Percentiles rank a stretch among this genome's conserved stretches.
These are phyloP conservation scores for Chrysolina oricalcia DNA, from an alignment of 2,888 invertebrate species.

Conservation along the genomic window DNA sequence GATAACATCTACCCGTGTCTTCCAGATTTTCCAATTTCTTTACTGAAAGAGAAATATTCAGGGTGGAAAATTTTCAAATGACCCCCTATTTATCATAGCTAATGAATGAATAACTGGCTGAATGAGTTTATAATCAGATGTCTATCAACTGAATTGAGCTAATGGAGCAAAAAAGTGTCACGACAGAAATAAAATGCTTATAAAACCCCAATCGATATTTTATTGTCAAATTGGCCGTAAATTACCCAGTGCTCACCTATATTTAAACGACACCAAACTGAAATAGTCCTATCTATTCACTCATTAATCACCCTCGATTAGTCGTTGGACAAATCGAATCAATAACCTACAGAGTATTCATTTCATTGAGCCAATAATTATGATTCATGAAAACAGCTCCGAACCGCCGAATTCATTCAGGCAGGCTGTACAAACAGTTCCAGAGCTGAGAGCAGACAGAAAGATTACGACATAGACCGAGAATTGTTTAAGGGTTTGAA, in stretches of 20 bases:
- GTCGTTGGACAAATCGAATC: not conserved
- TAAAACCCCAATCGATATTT: not conserved
- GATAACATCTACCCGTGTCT: too few relatives aligned
- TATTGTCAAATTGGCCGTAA: not conserved
- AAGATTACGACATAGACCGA: not conserved
- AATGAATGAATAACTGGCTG: not conserved
- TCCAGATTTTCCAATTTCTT: too few relatives aligned
- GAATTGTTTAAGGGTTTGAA: not conserved
- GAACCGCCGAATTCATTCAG: slow-evolving; percentile 20
- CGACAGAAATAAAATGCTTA: not conserved
- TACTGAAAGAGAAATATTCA: too few relatives aligned
- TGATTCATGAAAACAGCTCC: slow-evolving; percentile 29
- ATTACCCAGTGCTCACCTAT: not conserved
- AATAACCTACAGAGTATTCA: not conserved
- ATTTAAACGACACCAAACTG: slow-evolving; percentile 7
- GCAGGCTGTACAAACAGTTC: slow-evolving; percentile 24
- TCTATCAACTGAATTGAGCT: not conserved
- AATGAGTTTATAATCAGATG: not conserved
- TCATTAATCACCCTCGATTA: not conserved
- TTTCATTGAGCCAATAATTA: slow-evolving; percentile 20
- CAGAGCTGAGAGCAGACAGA: slow-evolving; percentile 21
- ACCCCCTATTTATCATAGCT: too few relatives aligned
- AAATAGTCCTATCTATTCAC: slow-evolving; percentile 2
- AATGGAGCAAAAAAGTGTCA: not conserved
- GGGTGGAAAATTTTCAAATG: too few relatives aligned